Percentiles rank a stretch among this genome's conserved stretches.
Conservation (phyloP, 2,113 vertebrate species). For the Nyctereutes procyonoides region DNA sequence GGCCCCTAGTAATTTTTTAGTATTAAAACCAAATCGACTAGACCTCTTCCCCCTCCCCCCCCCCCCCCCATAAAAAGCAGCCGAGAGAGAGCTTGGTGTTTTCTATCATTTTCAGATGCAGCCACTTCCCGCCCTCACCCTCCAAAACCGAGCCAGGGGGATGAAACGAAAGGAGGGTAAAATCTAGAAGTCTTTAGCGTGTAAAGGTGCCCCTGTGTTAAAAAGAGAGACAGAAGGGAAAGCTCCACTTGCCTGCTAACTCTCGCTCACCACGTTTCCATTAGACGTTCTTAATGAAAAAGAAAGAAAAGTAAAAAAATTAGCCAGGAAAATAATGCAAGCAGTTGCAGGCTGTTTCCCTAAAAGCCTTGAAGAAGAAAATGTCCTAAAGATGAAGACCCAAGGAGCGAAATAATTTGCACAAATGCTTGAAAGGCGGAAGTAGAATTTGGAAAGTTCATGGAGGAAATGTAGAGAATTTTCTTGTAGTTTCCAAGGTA, state of each 20-base stretch:
- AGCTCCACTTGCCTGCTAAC: background rate
- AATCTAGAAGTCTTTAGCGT: background rate
- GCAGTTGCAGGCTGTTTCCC: background rate
- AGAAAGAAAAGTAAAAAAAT: background rate
- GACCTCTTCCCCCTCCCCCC: rapidly evolving
- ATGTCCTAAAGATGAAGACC: background rate
- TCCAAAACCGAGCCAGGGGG: background rate
- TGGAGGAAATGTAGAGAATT: background rate
- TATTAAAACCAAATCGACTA: background rate
- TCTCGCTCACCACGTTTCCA: background rate
- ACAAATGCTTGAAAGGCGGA: background rate
- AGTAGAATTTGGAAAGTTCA: constrained; percentile 53
- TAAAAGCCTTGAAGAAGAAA: constrained; percentile 6
- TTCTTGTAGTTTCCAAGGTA: background rate
- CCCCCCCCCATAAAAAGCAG: background rate
- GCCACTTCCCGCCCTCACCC: background rate
- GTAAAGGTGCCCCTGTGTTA: background rate
- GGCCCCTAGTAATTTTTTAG: background rate
- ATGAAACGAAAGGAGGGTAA: background rate
- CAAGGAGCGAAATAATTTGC: background rate
- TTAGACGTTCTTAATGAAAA: background rate
- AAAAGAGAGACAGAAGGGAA: background rate
- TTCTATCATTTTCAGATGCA: background rate
- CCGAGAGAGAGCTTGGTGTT: background rate
- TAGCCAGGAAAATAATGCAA: background rate